These are phyloP conservation scores for Bombus superbus DNA, from an alignment of 1,140 invertebrate genomes.

Conservation along the genomic window DNA sequence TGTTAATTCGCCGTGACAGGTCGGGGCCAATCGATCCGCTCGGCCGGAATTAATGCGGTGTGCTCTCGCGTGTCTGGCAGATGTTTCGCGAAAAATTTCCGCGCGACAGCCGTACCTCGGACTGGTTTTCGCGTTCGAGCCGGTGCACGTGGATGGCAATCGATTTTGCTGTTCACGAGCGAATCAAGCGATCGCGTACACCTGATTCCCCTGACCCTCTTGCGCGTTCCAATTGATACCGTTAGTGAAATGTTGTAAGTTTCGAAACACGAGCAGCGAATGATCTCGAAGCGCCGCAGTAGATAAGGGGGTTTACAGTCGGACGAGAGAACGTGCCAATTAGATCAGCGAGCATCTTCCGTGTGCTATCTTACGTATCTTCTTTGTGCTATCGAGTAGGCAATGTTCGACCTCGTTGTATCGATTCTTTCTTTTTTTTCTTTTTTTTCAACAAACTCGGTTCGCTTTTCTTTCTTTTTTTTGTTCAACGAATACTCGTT, in stretches of 20 bases:
- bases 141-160: not conserved
- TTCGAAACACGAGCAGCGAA: too few relatives aligned
- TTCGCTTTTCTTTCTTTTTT: too few relatives aligned
- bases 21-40: slow-evolving; percentile 46
- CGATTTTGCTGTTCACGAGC: not conserved
- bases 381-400: too few relatives aligned
- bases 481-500: too few relatives aligned
- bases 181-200: not conserved
- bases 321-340: too few relatives aligned
- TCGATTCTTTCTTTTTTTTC: too few relatives aligned
- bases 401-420: too few relatives aligned
- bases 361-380: too few relatives aligned
- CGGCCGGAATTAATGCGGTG: slow-evolving; percentile 15
- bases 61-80: slow-evolving; percentile 8
- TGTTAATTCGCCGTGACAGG: slow-evolving; percentile 51
- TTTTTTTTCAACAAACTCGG: too few relatives aligned
- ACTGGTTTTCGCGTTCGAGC: not conserved
- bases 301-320: too few relatives aligned
- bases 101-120: not conserved
- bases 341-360: too few relatives aligned
- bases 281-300: too few relatives aligned
- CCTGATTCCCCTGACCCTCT: not conserved
- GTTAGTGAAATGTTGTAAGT: not conserved
- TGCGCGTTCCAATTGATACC: not conserved
- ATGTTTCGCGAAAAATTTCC: slow-evolving; percentile 38